phyloP scores from a whole-genome alignment of 2,797 vertebrate genomes.

The Mormyrops boulengeri region DNA sequence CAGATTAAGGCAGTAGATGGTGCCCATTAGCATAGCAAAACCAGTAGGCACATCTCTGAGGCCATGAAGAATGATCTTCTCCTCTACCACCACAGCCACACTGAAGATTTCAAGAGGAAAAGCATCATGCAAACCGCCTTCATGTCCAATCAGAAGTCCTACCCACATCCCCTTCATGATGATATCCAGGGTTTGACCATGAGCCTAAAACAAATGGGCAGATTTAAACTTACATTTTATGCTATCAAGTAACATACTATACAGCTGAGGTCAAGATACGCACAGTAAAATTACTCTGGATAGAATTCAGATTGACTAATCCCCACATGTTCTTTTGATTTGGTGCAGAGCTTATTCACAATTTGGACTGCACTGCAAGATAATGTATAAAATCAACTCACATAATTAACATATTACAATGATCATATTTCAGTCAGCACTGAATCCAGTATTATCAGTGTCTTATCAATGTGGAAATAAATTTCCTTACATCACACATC shows the following conservation, averaged over 20 bases:
- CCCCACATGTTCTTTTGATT: neutral
- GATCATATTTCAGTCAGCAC: neutral
- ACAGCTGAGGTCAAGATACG: neutral
- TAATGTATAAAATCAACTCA: neutral
- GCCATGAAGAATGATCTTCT: neutral
- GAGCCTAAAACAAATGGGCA: neutral
- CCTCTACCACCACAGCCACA: neutral
- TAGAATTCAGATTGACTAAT: neutral
- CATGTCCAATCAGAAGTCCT: neutral
- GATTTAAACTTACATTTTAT: neutral
- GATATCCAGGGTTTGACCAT: neutral
- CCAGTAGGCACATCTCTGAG: neutral
- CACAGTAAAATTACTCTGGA: neutral
- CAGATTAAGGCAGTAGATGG: neutral
- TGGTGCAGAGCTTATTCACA: neutral
- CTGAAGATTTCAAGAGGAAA: neutral
- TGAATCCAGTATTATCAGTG: neutral
- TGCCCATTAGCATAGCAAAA: neutral
- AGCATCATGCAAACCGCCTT: neutral
- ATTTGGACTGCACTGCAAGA: neutral
- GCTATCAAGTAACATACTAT: neutral
- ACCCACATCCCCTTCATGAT: neutral
- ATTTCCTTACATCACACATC: slow-evolving; percentile 18
- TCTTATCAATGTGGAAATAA: neutral
- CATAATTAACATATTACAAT: neutral